Base-by-base conservation (phyloP, 2,888 invertebrate species). In the Drosophila cracens region DNA sequence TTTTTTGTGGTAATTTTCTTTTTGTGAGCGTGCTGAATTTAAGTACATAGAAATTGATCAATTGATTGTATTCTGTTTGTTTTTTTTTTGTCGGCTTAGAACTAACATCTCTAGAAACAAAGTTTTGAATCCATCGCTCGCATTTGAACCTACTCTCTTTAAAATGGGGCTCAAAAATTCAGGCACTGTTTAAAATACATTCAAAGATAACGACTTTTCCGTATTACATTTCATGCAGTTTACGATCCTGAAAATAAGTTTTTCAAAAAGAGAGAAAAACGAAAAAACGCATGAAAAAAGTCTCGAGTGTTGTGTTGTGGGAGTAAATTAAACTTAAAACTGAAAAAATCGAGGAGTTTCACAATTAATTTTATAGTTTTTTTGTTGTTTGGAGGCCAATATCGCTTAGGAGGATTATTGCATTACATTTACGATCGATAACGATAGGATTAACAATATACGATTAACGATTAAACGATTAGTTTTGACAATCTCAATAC, bases 141-240 rank as follows among this genome's bases (percentile, higher is more conserved):
- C 43, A 40, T 31, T 36, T 72, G 59, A 78, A 74, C 78, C 81
- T 79, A 81, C 63, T 67, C 70, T 63, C 70, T 72, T 60, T 21
- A 71, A 71, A 65, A 49, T 31, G 40, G 31, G 61, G 34, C n/a
- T 66, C 59, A 61, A 63, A 68, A 52, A 68, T 69, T 76, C 79
- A 74, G 77, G 87, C 82, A 83, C 84, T 82, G 67, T 76, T 91
- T 72, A 91, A 90, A 90, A 91, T 82, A 90, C 90, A 85, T 90
- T 91, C 76, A 91, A 82, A 74, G 91, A 86, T 82, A 92, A 83
- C 64, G 91, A 86, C 79, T 92, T 92, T 89, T 92, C 91, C 91
- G 91, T 91, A 84, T 91, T 92, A 90, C 91, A 92, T 91, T 92
- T 92, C 92, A 92, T 92, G 91, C 92, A 92, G 91, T 91, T 92